Evolutionary conservation across 2,113 vertebrate species (phyloP).

Genomic region (Pardalotus punctatus): DNA sequence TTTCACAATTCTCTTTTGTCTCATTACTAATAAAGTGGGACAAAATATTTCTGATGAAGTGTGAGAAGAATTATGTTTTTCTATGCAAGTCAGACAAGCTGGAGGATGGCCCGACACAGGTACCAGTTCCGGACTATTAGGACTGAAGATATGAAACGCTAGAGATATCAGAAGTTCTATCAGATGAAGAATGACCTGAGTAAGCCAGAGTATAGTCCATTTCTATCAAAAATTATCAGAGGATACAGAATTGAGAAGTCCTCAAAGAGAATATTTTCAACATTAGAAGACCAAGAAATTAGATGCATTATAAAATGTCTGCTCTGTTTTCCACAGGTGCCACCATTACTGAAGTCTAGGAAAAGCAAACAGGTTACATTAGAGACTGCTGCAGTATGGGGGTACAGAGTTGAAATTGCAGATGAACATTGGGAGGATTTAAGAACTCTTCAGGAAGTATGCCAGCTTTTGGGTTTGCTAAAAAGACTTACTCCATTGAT

Average conservation of each 20-base stretch:
- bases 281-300: conserved; percentile 55
- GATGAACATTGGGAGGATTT: neutral
- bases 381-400: conserved; percentile 13
- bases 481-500: neutral
- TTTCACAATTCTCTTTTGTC: conserved; percentile 86
- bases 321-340: conserved; percentile 63
- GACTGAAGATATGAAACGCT: conserved; percentile 37
- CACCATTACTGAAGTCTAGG: conserved; percentile 67
- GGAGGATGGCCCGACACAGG: conserved; percentile 31
- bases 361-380: conserved; percentile 63
- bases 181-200: conserved; percentile 59
- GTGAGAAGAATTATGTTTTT: conserved; percentile 50
- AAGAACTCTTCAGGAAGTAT: neutral
- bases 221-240: conserved; percentile 58
- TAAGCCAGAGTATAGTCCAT: conserved; percentile 51
- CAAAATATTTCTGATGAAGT: conserved; percentile 71
- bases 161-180: conserved; percentile 45
- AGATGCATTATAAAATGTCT: conserved; percentile 58
- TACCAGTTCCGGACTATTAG: conserved; percentile 39
- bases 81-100: conserved; percentile 55
- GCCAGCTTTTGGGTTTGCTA: neutral
- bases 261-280: conserved; percentile 62
- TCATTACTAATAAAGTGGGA: conserved; percentile 77
- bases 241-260: conserved; percentile 62
- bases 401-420: conserved; percentile 21